Evolutionary conservation across 2,113 vertebrate genomes (phyloP).

Genomic region (Nycticryphes semicollaris): DNA sequence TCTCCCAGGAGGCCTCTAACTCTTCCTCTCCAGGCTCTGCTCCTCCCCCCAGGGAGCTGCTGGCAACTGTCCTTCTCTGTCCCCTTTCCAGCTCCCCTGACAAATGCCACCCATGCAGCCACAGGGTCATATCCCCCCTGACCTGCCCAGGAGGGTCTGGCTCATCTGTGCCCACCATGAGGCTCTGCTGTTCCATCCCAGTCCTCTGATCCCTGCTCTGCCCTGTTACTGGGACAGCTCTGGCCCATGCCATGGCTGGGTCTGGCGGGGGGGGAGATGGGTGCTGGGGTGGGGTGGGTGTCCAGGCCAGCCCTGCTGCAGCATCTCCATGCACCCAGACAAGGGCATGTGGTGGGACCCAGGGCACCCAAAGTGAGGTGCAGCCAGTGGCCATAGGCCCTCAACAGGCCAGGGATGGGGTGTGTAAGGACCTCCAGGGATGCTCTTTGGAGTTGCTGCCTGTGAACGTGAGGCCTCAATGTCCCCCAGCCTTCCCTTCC

Average conservation of each 20-base stretch:
- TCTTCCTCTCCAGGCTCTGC: background rate
- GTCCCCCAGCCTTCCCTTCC: background rate
- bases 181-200: background rate
- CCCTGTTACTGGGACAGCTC: background rate
- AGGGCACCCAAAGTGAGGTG: background rate
- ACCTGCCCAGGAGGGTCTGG: background rate
- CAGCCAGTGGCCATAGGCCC: background rate
- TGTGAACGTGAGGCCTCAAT: background rate
- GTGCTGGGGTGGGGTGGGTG: background rate
- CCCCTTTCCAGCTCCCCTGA: background rate
- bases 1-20: accelerated
- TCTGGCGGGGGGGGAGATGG: background rate
- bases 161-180: accelerated
- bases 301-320: background rate
- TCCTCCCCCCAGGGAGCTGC: background rate
- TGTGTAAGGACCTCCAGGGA: background rate
- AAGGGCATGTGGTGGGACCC: background rate
- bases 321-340: background rate
- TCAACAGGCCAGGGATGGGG: background rate
- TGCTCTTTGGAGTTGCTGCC: background rate
- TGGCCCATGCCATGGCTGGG: background rate
- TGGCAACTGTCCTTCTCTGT: background rate
- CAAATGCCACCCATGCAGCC: background rate
- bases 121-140: background rate
- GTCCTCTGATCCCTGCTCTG: background rate